Evolutionary conservation across 2,888 invertebrate species (phyloP).

Genomic region (Lochmaea capreae): DNA sequence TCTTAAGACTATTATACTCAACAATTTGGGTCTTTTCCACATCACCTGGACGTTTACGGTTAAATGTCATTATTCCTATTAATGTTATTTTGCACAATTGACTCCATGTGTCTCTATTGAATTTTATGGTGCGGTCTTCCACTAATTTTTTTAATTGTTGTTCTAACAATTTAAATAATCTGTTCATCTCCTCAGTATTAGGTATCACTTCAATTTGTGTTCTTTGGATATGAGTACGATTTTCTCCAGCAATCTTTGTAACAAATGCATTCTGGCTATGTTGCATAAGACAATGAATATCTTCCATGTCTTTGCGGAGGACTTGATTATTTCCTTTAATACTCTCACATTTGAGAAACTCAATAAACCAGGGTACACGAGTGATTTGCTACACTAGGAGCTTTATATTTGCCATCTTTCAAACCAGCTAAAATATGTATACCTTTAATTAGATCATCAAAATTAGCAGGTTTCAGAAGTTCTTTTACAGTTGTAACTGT

Average conservation of each 20-base stretch:
- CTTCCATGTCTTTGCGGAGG: not conserved
- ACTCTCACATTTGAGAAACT: too few species aligned
- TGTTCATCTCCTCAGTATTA: not conserved
- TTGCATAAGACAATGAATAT: slow-evolving; percentile 10
- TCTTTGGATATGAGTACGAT: slow-evolving; percentile 19
- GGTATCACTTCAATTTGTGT: slow-evolving; percentile 14
- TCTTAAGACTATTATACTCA: slow-evolving; percentile 14
- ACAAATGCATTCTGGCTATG: too few species aligned
- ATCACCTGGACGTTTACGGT: slow-evolving; percentile 4
- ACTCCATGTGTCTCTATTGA: slow-evolving; percentile 11
- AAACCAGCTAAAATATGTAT: slow-evolving; percentile 11
- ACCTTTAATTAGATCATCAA: slow-evolving; percentile 1
- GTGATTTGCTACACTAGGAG: slow-evolving; percentile 18
- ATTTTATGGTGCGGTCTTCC: not conserved
- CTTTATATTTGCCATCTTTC: slow-evolving; percentile 18
- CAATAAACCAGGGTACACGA: slow-evolving; percentile 19
- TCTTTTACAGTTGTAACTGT: too few species aligned
- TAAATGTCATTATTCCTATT: slow-evolving; percentile 18
- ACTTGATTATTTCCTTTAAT: too few species aligned
- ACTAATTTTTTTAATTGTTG: not conserved
- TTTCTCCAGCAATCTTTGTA: too few species aligned
- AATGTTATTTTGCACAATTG: slow-evolving; percentile 10
- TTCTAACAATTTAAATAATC: slow-evolving; percentile 9
- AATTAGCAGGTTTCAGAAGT: slow-evolving; percentile 6
- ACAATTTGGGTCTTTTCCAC: slow-evolving; percentile 1